Evolutionary conservation across 2,888 invertebrate genomes (phyloP).

Genomic region (Leptopilina drosophilae): DNA sequence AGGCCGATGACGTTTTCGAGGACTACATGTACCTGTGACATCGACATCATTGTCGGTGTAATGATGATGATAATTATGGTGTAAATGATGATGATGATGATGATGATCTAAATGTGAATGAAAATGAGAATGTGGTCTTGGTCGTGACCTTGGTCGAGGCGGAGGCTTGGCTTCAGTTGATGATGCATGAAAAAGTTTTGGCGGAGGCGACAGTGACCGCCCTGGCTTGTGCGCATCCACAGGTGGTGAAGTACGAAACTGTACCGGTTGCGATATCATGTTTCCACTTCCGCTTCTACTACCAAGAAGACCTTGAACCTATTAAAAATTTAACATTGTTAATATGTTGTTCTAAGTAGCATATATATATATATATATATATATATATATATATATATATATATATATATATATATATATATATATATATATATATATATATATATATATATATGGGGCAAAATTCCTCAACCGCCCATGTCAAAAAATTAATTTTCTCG

Average conservation of each 20-base stretch:
- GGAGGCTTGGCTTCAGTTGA: slow-evolving; percentile 60
- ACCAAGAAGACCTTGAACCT: slow-evolving; percentile 82
- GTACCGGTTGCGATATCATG: slow-evolving; percentile 87
- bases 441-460: too few species aligned
- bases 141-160: slow-evolving; percentile 73
- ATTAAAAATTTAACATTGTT: slow-evolving; percentile 4
- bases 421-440: too few species aligned
- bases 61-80: slow-evolving; percentile 58
- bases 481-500: too few species aligned
- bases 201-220: slow-evolving; percentile 78
- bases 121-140: slow-evolving; percentile 76
- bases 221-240: slow-evolving; percentile 91
- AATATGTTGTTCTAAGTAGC: too few species aligned
- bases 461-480: too few species aligned
- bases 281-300: slow-evolving; percentile 73
- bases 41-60: slow-evolving; percentile 65
- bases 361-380: too few species aligned
- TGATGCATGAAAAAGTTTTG: slow-evolving; percentile 76
- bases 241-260: slow-evolving; percentile 94
- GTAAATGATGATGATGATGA: slow-evolving; percentile 75
- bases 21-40: slow-evolving; percentile 81
- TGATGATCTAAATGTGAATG: slow-evolving; percentile 76
- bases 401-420: too few species aligned
- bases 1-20: slow-evolving; percentile 78
- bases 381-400: too few species aligned